Percentiles rank a stretch among this genome's conserved stretches.
Conservation (phyloP, 2,888 invertebrate species). For the Oxytorus armatus region DNA sequence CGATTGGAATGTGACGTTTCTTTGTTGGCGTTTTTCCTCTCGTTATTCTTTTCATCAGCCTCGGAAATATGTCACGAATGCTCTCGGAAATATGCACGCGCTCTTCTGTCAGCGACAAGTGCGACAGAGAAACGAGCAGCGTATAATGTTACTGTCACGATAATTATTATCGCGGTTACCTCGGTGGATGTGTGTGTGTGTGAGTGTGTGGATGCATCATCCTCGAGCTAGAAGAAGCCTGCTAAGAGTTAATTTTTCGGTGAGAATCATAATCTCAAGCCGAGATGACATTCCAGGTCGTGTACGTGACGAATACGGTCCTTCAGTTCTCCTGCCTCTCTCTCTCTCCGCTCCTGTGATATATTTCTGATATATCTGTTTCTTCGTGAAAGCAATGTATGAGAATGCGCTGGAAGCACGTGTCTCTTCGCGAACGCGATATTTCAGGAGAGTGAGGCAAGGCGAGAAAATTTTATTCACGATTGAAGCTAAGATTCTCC, state of each 20-base stretch:
- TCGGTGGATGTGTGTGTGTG: not conserved
- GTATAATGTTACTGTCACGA: slow-evolving; percentile 43
- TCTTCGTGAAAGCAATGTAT: slow-evolving; percentile 10
- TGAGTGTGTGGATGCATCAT: slow-evolving; percentile 2
- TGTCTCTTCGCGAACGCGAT: slow-evolving; percentile 21
- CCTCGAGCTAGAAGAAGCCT: slow-evolving; percentile 8
- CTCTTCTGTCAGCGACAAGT: slow-evolving; percentile 1
- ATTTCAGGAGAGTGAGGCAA: slow-evolving; percentile 6
- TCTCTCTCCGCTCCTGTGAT: slow-evolving; percentile 1
- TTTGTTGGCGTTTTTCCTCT: slow-evolving; percentile 11
- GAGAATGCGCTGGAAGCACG: slow-evolving; percentile 52
- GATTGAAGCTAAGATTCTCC: slow-evolving; percentile 65
- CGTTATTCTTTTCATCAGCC: slow-evolving; percentile 12
- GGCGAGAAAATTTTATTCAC: slow-evolving; percentile 17
- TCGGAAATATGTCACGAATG: slow-evolving; percentile 37
- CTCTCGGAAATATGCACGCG: too few species aligned
- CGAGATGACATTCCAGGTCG: slow-evolving; percentile 66
- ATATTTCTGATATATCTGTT: slow-evolving; percentile 33
- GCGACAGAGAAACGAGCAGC: not conserved
- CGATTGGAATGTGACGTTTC: slow-evolving; percentile 43
- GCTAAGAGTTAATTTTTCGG: slow-evolving; percentile 64
- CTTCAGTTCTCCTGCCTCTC: slow-evolving; percentile 30
- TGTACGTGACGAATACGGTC: slow-evolving; percentile 55
- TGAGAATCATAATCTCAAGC: slow-evolving; percentile 53
- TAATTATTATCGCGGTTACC: slow-evolving; percentile 55